Evolutionary conservation across 2,797 vertebrate species (phyloP), one percentile per base, ranked within the genome.

Genomic region (Tragelaphus eurycerus): DNA sequence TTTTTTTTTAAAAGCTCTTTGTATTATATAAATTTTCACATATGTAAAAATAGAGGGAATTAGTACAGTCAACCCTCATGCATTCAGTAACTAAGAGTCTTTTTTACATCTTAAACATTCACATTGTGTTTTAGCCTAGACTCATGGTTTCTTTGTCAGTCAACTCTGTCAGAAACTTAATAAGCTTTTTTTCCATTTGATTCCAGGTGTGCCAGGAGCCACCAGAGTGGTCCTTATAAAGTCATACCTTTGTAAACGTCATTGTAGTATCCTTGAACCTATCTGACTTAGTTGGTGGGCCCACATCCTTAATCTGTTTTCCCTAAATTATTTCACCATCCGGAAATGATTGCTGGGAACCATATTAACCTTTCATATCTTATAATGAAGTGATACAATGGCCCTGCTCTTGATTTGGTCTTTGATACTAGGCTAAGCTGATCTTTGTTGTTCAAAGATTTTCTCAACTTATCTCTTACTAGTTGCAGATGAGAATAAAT

Each of bases 321-420:
- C 71, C 19, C 19, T 64, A 4, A 92, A 67, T 59, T 76, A n/a
- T 78, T 82, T 94, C 90, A 71, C 46, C 50, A 38, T 81, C 34
- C 15, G 6, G 14, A 91, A 97, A 85, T 79, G 48, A 89, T 71
- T 86, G 27, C 46, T 86, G 5, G 38, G 34, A 96, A 52, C 60
- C 38, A 67, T 86, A 82, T 90, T 81, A 88, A 48, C 60, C 50
- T 82, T 82, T 97, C 29, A 48, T 74, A 67, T 16, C 38, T 93
- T 93, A 94, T 93, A 81, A 81, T 88, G 79, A 95, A 86, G 60
- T 93, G 59, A 64, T 84, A 55, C 15, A 88, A 9, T 86, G 38
- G 7, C 43, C 7, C 23, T 55, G 34, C 34, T 60, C 62, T 95
- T 86, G 50, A 79, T 85, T 81, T 90, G n/a, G 85, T 64, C 29